Evolutionary conservation across 92 coral and sea anemone genomes (phyloP).

Genomic region (Heliopora coerulea): DNA sequence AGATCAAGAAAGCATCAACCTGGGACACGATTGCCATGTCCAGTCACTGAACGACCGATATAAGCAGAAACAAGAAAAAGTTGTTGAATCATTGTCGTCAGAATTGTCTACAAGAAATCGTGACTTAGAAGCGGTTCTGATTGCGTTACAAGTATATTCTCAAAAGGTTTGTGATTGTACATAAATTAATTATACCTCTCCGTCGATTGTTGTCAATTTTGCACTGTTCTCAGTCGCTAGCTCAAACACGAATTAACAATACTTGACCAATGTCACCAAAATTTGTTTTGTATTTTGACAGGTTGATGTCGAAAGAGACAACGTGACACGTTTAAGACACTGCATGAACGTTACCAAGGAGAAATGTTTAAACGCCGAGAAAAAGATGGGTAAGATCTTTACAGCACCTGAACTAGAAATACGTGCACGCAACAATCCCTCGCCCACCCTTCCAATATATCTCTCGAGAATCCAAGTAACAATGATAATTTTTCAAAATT

Average conservation of each 20-base stretch:
- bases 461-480: too few relatives aligned
- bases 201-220: not conserved
- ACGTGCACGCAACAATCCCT: too few relatives aligned
- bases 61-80: constrained; percentile 51
- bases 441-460: too few relatives aligned
- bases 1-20: constrained; percentile 57
- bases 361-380: constrained; percentile 24
- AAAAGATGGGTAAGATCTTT: constrained; percentile 18
- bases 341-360: constrained; percentile 18
- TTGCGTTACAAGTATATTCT: constrained; percentile 35
- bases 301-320: constrained; percentile 25
- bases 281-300: not conserved
- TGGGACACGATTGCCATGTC: constrained; percentile 50
- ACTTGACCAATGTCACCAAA: not conserved
- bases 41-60: constrained; percentile 53
- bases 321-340: not conserved
- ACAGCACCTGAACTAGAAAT: not conserved
- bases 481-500: too few relatives aligned
- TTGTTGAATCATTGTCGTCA: constrained; percentile 38
- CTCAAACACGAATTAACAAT: not conserved
- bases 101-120: constrained; percentile 22
- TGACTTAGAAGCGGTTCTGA: constrained; percentile 26
- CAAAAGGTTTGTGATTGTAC: constrained; percentile 7
- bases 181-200: not conserved
- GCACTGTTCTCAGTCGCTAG: not conserved